These are phyloP conservation scores for Miltochrista miniata DNA, from an alignment of 2,888 invertebrate species.

Conservation along the genomic window DNA sequence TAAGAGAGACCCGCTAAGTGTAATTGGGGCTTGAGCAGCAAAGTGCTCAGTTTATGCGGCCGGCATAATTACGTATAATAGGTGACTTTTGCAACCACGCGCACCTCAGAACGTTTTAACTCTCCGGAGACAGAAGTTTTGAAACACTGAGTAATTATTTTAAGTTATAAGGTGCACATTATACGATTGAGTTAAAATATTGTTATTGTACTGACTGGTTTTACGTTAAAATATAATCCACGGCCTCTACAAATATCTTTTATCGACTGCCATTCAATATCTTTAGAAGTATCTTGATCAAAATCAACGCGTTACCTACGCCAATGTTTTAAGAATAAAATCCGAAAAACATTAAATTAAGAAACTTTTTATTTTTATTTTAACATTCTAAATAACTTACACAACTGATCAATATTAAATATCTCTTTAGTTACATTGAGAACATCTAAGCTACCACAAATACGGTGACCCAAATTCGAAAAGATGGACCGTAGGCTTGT, in stretches of 20 bases:
- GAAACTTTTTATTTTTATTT: too few relatives aligned
- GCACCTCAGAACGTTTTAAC: constrained; percentile 66
- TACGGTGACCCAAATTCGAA: too few relatives aligned
- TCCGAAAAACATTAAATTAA: too few relatives aligned
- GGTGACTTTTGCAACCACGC: constrained; percentile 75
- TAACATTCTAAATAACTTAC: too few relatives aligned
- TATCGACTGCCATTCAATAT: too few relatives aligned
- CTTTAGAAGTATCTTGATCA: too few relatives aligned
- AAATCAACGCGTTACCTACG: too few relatives aligned
- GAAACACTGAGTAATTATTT: constrained; percentile 63
- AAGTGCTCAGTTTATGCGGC: constrained; percentile 75
- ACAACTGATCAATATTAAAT: too few relatives aligned
- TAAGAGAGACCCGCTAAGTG: constrained; percentile 73
- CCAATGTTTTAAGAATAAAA: too few relatives aligned
- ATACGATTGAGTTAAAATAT: constrained; percentile 52
- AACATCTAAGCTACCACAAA: too few relatives aligned
- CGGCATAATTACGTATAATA: constrained; percentile 77
- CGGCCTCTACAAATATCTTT: not conserved
- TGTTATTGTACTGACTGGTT: constrained; percentile 31
- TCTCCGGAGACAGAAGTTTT: constrained; percentile 68
- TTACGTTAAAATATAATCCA: constrained; percentile 2
- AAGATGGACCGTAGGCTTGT: too few relatives aligned
- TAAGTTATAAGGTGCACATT: constrained; percentile 53
- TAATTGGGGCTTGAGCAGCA: constrained; percentile 73
- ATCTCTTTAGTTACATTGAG: too few relatives aligned